Conservation (phyloP, 2,113 vertebrate genomes). For the Camelus dromedarius region DNA sequence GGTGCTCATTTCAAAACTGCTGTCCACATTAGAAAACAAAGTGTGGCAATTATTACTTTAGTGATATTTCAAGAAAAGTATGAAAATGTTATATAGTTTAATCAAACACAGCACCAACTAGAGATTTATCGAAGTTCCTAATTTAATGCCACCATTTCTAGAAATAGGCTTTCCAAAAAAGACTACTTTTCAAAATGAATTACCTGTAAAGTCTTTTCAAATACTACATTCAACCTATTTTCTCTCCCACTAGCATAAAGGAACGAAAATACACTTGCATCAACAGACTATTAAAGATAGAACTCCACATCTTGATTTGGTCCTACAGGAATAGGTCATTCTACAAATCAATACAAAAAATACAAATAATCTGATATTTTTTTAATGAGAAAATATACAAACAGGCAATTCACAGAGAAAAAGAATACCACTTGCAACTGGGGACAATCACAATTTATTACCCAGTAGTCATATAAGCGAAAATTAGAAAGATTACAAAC, state of each 20-base stretch:
- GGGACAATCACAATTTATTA: not conserved
- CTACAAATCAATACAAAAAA: not conserved
- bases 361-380: not conserved
- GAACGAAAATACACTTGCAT: not conserved
- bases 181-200: not conserved
- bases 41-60: not conserved
- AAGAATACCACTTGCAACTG: not conserved
- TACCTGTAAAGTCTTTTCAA: constrained; percentile 3
- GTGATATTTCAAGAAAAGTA: not conserved
- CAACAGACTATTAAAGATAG: not conserved
- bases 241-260: not conserved
- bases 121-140: not conserved
- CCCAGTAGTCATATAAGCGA: not conserved
- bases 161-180: not conserved
- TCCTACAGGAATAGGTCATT: not conserved
- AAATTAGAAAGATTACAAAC: constrained; percentile 2
- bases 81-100: constrained; percentile 13
- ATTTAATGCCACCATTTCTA: not conserved
- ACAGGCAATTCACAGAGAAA: not conserved
- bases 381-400: not conserved
- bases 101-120: not conserved
- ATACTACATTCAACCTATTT: not conserved
- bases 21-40: constrained; percentile 18
- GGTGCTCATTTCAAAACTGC: not conserved
- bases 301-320: not conserved